phyloP scores from a whole-genome alignment of 2,888 invertebrate species.

The Anoncus sp. region DNA sequence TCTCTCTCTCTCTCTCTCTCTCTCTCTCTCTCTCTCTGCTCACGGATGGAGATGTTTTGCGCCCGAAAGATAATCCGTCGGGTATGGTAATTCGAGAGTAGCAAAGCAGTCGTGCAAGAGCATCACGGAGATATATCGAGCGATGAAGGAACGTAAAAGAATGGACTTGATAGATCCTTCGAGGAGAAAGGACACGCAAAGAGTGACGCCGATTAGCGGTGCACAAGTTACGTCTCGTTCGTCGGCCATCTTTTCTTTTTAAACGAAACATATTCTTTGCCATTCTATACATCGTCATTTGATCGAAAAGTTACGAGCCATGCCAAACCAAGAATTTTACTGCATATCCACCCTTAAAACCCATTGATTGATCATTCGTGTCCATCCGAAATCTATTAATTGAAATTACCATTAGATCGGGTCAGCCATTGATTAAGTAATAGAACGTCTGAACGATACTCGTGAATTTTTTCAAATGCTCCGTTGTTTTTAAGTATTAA shows the following conservation, averaged over 20 bases:
- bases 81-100: constrained; percentile 81
- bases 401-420: no score
- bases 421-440: no score
- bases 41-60: constrained; percentile 81
- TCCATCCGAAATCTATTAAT: no score
- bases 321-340: no score
- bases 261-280: background rate
- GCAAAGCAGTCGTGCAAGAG: constrained; percentile 38
- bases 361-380: no score
- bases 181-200: background rate
- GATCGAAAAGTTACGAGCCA: no score
- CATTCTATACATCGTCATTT: no score
- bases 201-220: constrained; percentile 1
- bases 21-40: constrained; percentile 27
- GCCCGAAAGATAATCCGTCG: constrained; percentile 80
- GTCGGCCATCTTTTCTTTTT: background rate
- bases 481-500: no score
- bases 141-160: constrained; percentile 22
- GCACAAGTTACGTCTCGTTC: background rate
- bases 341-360: no score
- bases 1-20: constrained; percentile 6
- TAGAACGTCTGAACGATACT: no score
- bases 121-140: constrained; percentile 28
- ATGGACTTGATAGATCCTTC: constrained; percentile 10
- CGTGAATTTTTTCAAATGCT: no score